Base-by-base conservation (phyloP, 2,888 invertebrate genomes). In the Molanna angustata region DNA sequence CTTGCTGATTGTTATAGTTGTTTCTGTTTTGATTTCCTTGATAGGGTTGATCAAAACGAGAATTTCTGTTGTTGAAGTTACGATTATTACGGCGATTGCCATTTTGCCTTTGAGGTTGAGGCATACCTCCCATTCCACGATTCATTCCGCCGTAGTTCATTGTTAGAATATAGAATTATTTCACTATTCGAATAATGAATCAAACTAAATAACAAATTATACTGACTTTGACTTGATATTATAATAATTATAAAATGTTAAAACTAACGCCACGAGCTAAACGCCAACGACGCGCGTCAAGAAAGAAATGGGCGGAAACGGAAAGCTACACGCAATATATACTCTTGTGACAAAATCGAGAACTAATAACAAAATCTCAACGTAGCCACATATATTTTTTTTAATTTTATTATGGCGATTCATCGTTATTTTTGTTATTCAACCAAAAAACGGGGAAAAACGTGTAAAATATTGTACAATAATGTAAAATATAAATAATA, bases 41-140 rank as follows among this genome's bases (percentile, higher is more conserved):
- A 18, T 45, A 27, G 2, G 44, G 44, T 22, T 50, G 54, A 17
- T 54, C 54, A 32, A 54, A 54, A 16, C 54, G 39, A 1, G 56
- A 49, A 37, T 46, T 52, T 4, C 50, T 31, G 31, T 44, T 46
- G 22, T 45, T 49, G 47, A 41, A 41, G 16, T 35, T 35, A 7
- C 41, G 40, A 27, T 49, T 44, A 31, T 42, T 41, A 16, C 47
- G 42, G 18, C 50, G 39, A 37, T 55, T 55, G 19, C 50, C 37
- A 3, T 49, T 45, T 16, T 40, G 47, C 18, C 51, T 31, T 14
- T 57, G 57, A 1, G 54, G 57, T 43, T 53, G 56, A 11, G 54
- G 57, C 31, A 44, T 44, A n/a, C 57, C 57, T 19, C 57, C 51
- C 51, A 54, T 54, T 14, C 57, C 57, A 27, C 55, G 51, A 31